Percentiles rank a stretch among this genome's conserved stretches.
Conservation (phyloP, 1,140 invertebrate genomes). For the Dryas iulia region DNA sequence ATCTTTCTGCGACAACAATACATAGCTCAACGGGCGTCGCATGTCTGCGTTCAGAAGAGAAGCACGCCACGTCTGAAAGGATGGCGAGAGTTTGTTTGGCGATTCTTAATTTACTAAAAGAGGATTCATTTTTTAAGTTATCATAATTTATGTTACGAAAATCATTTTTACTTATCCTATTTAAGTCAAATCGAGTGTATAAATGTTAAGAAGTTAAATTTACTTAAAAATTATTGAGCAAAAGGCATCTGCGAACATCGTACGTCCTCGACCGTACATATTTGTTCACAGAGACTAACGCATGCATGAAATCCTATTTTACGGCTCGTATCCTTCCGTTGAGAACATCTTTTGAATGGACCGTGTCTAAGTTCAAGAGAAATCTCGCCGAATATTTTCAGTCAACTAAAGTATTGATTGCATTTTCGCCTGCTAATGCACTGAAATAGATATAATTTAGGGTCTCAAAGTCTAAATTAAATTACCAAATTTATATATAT, state of each 20-base stretch:
- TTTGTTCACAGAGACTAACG: conserved; percentile 74
- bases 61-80: background rate
- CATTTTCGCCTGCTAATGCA: background rate
- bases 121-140: background rate
- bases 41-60: conserved; percentile 37
- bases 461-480: background rate
- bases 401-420: background rate
- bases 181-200: background rate
- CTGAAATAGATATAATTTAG: background rate
- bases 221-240: conserved; percentile 10
- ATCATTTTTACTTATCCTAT: background rate
- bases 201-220: background rate
- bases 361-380: conserved; percentile 57
- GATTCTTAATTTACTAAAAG: background rate
- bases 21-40: conserved; percentile 63
- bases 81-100: background rate
- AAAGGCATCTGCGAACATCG: conserved; percentile 60
- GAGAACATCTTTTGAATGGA: conserved; percentile 71
- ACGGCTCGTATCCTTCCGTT: conserved; percentile 72
- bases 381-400: conserved; percentile 55
- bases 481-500: background rate
- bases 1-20: conserved; percentile 73
- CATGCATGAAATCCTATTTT: conserved; percentile 78
- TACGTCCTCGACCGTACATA: conserved; percentile 70
- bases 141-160: no score